Evolutionary conservation across 2,888 invertebrate species (phyloP), one percentile per base, ranked within the genome.

Genomic region (Ectemnius lituratus): DNA sequence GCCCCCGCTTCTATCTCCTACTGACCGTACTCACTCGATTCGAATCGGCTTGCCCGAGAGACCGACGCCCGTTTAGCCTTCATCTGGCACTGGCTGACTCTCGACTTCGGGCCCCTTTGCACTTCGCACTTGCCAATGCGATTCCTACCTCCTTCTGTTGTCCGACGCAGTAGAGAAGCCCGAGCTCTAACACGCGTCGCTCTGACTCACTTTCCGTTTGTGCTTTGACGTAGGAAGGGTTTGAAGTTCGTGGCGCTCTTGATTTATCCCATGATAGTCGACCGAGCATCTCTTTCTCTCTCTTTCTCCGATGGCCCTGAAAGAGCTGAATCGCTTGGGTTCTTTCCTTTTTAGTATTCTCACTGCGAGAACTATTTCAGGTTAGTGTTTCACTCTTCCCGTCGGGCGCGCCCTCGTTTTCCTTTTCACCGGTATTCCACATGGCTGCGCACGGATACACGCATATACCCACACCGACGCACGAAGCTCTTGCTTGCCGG

Each of bases 401-500:
- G 60, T 45, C 46, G 18, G 28, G 8, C 1, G 68, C 76, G 67
- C 58, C 20, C 56, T 62, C 16, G 59, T 71, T 59, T 60, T 78
- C 76, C 75, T 80, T 80, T 81, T 81, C 76, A 78, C 67, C 63
- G 80, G 75, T 76, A 81, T 81, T 78, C 78, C 78, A 60, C 76
- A 59, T 69, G 69, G 68, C 67, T 74, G 73, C 70, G 58, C 67
- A 62, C 37, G 70, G 61, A 67, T 67, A 73, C 63, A 56, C 67
- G 47, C 49, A 18, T 70, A 66, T 59, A 68, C 72, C 60, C 62
- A 72, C 49, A 27, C 37, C 72, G 76, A 64, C 66, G 0, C 52
- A 52, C 52, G 76, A 46, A 78, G 37, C 37, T 8, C 37, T 37
- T 37, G 37, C 37, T 37, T 37, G 37, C 37, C 37, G 37, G 37